Conservation (phyloP, 2,113 vertebrate species). For the Caracal caracal region DNA sequence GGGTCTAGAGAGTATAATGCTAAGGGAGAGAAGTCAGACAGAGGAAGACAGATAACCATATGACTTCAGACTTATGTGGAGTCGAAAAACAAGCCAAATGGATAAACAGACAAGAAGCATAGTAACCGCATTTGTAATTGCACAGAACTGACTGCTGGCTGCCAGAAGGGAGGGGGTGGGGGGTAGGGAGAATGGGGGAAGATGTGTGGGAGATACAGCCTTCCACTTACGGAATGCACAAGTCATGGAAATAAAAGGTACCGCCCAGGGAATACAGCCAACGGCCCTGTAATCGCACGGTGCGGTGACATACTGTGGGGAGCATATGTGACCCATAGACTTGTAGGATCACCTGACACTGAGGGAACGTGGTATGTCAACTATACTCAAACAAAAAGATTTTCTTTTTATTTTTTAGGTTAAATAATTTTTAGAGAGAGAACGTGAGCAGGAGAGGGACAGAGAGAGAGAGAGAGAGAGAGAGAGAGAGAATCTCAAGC, state of each 20-base stretch:
- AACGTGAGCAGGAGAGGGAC: too few relatives aligned
- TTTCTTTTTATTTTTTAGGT: too few relatives aligned
- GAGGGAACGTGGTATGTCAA: not conserved
- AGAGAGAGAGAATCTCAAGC: too few relatives aligned
- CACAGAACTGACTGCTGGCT: not conserved
- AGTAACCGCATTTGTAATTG: not conserved
- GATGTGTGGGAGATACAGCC: not conserved
- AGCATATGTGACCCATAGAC: rapidly evolving
- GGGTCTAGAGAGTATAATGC: not conserved
- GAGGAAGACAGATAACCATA: not conserved
- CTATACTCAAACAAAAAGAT: not conserved
- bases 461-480: too few relatives aligned
- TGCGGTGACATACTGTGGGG: not conserved
- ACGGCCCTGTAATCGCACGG: rapidly evolving
- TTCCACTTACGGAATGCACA: not conserved
- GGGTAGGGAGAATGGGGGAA: not conserved
- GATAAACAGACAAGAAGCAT: not conserved
- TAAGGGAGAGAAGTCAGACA: not conserved
- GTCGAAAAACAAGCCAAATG: not conserved
- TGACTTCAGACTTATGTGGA: not conserved
- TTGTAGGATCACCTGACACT: not conserved
- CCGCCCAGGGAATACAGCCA: rapidly evolving
- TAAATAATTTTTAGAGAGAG: too few relatives aligned
- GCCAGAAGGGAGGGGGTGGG: not conserved
- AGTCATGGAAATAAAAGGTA: not conserved